Base-by-base conservation (phyloP, 2,797 vertebrate genomes). In the Acanthopagrus latus region DNA sequence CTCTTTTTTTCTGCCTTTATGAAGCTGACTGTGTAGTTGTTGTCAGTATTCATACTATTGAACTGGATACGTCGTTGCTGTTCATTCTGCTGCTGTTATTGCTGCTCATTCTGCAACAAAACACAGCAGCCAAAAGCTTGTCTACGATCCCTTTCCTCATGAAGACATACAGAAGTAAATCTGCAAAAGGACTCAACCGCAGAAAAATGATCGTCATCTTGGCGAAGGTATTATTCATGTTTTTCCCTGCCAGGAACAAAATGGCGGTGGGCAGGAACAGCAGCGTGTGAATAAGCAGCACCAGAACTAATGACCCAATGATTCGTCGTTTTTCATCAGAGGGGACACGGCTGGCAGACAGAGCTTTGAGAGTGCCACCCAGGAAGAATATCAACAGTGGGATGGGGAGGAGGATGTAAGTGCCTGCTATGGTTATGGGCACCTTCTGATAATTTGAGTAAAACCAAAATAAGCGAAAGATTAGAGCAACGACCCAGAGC, bases 341-440 rank as follows among this genome's bases (percentile, higher is more conserved):
- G 38, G 38, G 8, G 1, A 38, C 38, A 10, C 38, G 38, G 38
- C 38, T 38, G 38, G 38, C 38, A 38, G 38, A 48, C 57, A 77
- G 64, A 3, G 69, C 64, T 77, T 21, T 77, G 13, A 82, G 7
- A 17, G 52, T 78, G 29, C 75, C 65, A 46, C 4, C 14, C 47
- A 78, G 64, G 38, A 59, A 73, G 74, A 82, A 77, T 10, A 68
- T 64, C 11, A 77, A 2, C 20, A 77, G 21, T 4, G 80, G 80
- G 47, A 73, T 1, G 7, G 80, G 69, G 13, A 77, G 25, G 25
- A 82, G 38, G 38, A 38, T 38, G 38, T 9, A 38, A 10, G 38
- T 10, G 38, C 38, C 7, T 2, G 9, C 38, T 38, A 38, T 38
- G 38, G 2, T 38, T 38, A 10, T 38, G 38, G 38, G 38, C 38